A percentile compares a stretch with the other conserved stretches of the same genome.
Evolutionary conservation across 2,888 invertebrate species (phyloP).

Genomic region (Hoplodrina blanda): DNA sequence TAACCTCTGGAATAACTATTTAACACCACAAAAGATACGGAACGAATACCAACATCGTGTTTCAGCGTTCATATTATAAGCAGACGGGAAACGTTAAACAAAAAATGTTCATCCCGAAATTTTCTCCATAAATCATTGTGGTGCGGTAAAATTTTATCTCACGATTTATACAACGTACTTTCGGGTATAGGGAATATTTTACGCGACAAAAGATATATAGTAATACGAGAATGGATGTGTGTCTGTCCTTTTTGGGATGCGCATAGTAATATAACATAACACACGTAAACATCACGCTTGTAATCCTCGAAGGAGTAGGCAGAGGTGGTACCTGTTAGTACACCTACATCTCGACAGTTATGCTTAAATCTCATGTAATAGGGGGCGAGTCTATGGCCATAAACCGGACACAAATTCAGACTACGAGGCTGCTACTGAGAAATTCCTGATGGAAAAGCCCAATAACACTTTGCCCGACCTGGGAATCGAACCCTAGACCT

Average conservation of each 20-base stretch:
- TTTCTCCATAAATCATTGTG: slow-evolving; percentile 77
- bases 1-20: slow-evolving; percentile 6
- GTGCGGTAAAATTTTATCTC: slow-evolving; percentile 79
- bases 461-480: no score
- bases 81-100: slow-evolving; percentile 61
- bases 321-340: no score
- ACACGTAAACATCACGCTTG: no score
- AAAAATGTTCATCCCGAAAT: slow-evolving; percentile 70
- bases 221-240: slow-evolving; percentile 11
- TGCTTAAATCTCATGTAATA: no score
- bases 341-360: no score
- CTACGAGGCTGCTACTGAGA: no score
- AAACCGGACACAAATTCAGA: no score
- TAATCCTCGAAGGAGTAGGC: no score
- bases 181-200: slow-evolving; percentile 79
- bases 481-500: no score
- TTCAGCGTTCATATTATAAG: slow-evolving; percentile 51
- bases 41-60: slow-evolving; percentile 16
- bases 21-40: slow-evolving; percentile 5
- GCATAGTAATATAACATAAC: neutral
- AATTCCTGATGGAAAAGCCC: no score
- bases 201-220: slow-evolving; percentile 67
- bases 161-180: slow-evolving; percentile 80
- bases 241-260: slow-evolving; percentile 14
- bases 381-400: no score